Base-by-base conservation (phyloP, 2,113 vertebrate genomes). In the Colossoma macropomum region DNA sequence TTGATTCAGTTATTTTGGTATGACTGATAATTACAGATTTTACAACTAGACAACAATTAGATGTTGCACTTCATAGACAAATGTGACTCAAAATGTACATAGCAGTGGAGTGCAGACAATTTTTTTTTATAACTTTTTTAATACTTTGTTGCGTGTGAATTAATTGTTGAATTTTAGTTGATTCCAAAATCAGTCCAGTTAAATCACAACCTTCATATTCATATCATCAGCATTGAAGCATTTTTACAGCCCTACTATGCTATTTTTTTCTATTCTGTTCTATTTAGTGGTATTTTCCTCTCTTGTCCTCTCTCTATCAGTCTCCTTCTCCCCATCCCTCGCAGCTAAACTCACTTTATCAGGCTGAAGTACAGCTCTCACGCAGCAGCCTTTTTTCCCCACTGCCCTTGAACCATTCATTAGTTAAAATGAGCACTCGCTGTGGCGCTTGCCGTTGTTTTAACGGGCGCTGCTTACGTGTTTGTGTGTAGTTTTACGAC, bases 401-500 rank as follows among this genome's bases (percentile, higher is more conserved):
- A 13, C 32, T 27, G 25, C 72, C 65, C 41, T 77, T 83, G 65
- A 84, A 75, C 28, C 65, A 89, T 92, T 93, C 93, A 94, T 93
- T 93, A 94, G 90, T 88, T 88, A 85, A 93, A 94, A 93, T 89
- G 90, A 93, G 92, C 90, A 87, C 89, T 93, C 93, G 90, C 38
- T 91, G 90, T 91, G 87, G 90, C 87, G 89, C 90, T 83, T 89
- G 90, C 90, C 90, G 90, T 89, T 91, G 92, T 92, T 85, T 93
- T 93, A 92, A 93, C 89, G 84, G 90, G 91, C 91, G 84, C 65
- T 69, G 83, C 93, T 93, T 92, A 93, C 92, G 92, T 92, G 93
- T 93, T 92, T 92, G 90, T 93, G 92, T 91, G 92, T 89, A 90
- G 89, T 90, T 94, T 94, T 93, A 94, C 90, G 72, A 71, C 89